phyloP scores from a whole-genome alignment of 2,888 invertebrate genomes.

The Cephus sareptanus region DNA sequence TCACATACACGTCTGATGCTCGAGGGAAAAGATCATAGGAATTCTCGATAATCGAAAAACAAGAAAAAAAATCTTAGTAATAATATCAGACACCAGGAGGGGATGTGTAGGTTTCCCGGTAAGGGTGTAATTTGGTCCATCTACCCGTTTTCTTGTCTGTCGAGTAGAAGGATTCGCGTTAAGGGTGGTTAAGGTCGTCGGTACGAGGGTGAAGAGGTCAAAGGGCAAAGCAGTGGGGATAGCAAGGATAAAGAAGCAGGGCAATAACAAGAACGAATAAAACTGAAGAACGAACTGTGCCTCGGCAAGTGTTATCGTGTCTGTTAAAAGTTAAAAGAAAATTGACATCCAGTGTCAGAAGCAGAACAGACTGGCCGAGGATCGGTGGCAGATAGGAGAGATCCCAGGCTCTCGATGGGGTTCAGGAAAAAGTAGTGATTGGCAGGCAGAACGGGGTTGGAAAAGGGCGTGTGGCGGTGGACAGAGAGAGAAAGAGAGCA shows the following conservation, averaged over 20 bases:
- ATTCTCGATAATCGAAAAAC: not conserved
- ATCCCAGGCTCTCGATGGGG: not conserved
- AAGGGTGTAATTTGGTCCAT: not conserved
- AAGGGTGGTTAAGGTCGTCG: not conserved
- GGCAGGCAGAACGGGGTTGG: constrained; percentile 61
- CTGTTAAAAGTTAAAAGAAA: not conserved
- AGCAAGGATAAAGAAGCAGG: not conserved
- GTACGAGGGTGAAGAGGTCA: not conserved
- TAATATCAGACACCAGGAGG: not conserved
- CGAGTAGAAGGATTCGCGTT: not conserved
- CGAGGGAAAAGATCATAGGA: not conserved
- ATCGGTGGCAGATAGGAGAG: not conserved
- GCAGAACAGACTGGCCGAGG: not conserved
- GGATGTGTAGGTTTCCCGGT: not conserved
- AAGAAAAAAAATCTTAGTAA: not conserved
- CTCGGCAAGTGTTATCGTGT: not conserved
- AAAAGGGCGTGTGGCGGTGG: constrained; percentile 51
- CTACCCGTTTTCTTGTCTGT: not conserved
- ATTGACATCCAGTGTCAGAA: not conserved
- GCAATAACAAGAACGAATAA: not conserved
- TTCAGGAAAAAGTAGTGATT: constrained; percentile 56
- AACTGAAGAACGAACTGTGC: not conserved
- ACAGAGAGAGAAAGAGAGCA: constrained; percentile 17
- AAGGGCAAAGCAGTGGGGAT: not conserved
- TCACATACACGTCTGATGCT: not conserved